Evolutionary conservation across 2,797 vertebrate species (phyloP).

Genomic region (Natrix natrix): DNA sequence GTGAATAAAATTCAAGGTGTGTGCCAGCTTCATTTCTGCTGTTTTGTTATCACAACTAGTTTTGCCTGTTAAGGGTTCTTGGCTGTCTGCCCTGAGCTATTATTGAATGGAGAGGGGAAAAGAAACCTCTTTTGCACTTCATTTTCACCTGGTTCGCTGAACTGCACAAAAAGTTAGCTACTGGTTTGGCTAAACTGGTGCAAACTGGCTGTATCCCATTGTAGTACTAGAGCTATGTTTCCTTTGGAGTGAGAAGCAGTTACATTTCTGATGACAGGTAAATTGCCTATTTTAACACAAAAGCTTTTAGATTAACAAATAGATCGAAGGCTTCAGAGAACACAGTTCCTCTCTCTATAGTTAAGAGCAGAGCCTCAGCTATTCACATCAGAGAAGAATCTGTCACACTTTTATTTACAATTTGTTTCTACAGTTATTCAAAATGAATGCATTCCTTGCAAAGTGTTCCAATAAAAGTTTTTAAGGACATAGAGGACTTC

Average conservation of each 20-base stretch:
- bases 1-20: too few species aligned
- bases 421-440: not conserved
- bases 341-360: not conserved
- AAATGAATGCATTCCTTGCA: not conserved
- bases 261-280: not conserved
- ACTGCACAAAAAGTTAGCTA: too few species aligned
- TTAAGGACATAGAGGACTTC: not conserved
- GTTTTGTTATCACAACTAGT: too few species aligned
- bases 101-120: too few species aligned
- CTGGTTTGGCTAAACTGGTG: too few species aligned
- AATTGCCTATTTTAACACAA: not conserved
- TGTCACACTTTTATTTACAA: not conserved
- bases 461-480: not conserved
- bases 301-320: not conserved
- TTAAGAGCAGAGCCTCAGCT: not conserved
- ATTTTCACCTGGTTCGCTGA: too few species aligned
- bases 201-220: too few species aligned
- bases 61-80: too few species aligned
- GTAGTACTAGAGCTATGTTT: not conserved
- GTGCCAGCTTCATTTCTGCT: too few species aligned
- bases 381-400: not conserved
- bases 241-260: not conserved
- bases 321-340: not conserved
- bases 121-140: too few species aligned
- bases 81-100: too few species aligned